These are phyloP conservation scores for Watersipora subatra DNA, from an alignment of 1,140 invertebrate species.

Conservation along the genomic window DNA sequence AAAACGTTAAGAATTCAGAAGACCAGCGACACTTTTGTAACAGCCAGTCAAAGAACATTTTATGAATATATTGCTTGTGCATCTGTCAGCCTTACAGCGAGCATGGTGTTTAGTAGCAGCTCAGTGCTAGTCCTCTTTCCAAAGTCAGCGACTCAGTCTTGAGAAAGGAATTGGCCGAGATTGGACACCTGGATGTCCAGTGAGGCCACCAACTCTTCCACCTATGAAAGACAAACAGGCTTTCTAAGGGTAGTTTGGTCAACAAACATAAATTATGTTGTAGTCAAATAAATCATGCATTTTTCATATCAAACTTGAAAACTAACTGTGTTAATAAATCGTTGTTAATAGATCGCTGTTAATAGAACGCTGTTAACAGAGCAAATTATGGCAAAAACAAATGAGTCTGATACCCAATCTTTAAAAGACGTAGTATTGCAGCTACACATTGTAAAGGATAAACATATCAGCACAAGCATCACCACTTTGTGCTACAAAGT, in stretches of 20 bases:
- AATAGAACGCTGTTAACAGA: too few species aligned
- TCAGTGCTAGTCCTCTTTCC: slow-evolving; percentile 69
- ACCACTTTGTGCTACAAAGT: too few species aligned
- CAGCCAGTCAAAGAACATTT: too few species aligned
- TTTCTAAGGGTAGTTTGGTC: not conserved
- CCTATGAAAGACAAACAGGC: slow-evolving; percentile 26
- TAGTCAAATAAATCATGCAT: not conserved
- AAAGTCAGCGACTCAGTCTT: slow-evolving; percentile 91
- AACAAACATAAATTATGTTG: not conserved
- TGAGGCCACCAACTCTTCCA: slow-evolving; percentile 45
- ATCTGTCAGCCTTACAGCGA: slow-evolving; percentile 51
- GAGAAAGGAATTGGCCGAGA: slow-evolving; percentile 87
- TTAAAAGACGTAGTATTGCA: too few species aligned
- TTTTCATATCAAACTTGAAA: not conserved
- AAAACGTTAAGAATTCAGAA: too few species aligned
- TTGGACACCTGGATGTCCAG: slow-evolving; percentile 78
- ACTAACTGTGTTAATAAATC: not conserved
- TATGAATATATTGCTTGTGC: too few species aligned
- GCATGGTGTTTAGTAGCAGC: slow-evolving; percentile 68
- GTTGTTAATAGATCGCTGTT: too few species aligned
- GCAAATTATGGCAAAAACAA: too few species aligned
- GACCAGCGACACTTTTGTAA: too few species aligned
- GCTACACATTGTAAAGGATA: too few species aligned
- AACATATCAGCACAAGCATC: too few species aligned
- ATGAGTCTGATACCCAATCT: too few species aligned